These are phyloP conservation scores for Bradypus variegatus DNA, from an alignment of 2,797 vertebrate genomes.

Conservation along the genomic window DNA sequence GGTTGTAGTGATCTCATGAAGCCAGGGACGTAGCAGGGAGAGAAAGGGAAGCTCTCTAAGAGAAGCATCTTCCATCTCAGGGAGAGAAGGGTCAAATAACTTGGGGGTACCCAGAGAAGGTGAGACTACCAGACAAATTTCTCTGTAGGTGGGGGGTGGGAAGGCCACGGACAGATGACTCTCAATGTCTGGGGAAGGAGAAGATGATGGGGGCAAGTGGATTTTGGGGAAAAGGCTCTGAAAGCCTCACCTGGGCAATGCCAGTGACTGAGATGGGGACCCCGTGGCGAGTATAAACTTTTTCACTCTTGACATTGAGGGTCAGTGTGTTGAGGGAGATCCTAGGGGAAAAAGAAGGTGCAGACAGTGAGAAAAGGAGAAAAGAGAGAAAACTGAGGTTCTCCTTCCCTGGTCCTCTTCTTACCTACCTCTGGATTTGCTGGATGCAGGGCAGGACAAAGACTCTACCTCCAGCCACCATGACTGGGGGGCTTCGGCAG, in stretches of 20 bases:
- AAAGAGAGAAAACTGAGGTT: not conserved
- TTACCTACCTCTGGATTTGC: constrained; percentile 84
- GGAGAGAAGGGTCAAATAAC: not conserved
- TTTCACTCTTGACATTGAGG: constrained; percentile 95
- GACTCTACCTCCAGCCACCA: constrained; percentile 92
- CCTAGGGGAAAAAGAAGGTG: constrained; percentile 67
- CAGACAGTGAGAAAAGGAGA: not conserved
- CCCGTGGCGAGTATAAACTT: constrained; percentile 92
- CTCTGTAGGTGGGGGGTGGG: not conserved
- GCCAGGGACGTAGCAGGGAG: not conserved
- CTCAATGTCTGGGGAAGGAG: not conserved
- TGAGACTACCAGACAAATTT: not conserved
- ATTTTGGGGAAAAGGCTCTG: not conserved
- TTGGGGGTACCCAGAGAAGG: not conserved
- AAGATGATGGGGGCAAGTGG: not conserved
- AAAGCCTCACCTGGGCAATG: constrained; percentile 86
- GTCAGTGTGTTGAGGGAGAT: constrained; percentile 93
- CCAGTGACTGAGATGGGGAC: constrained; percentile 96
- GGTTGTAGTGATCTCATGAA: not conserved
- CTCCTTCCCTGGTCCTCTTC: not conserved
- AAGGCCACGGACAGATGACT: not conserved
- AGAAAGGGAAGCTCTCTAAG: not conserved
- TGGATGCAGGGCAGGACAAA: constrained; percentile 92
- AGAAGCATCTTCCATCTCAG: not conserved
- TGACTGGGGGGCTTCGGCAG: constrained; percentile 88